Conservation (phyloP, 2,888 invertebrate genomes). For the Microchrysa polita region DNA sequence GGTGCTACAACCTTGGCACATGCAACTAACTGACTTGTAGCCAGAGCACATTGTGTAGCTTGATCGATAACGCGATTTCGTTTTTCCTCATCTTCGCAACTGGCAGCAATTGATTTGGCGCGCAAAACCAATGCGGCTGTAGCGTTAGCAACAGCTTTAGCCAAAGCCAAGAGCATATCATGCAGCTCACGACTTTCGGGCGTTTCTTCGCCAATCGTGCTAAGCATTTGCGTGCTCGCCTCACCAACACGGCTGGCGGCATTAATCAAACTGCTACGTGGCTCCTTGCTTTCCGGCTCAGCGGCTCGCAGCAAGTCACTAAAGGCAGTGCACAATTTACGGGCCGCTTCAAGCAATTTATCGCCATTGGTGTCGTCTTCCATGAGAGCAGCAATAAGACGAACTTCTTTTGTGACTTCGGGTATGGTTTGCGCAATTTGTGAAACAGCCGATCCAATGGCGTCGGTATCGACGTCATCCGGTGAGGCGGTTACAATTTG, state of each 20-base stretch:
- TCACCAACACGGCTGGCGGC: slow-evolving; percentile 98
- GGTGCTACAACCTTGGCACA: slow-evolving; percentile 95
- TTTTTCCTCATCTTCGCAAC: slow-evolving; percentile 73
- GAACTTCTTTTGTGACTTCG: slow-evolving; percentile 86
- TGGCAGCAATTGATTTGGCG: slow-evolving; percentile 95
- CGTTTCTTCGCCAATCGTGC: slow-evolving; percentile 93
- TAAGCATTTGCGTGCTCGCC: slow-evolving; percentile 91
- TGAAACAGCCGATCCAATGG: slow-evolving; percentile 96
- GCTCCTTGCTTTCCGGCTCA: slow-evolving; percentile 93
- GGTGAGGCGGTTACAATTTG: slow-evolving; percentile 93
- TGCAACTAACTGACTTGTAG: slow-evolving; percentile 97
- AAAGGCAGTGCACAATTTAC: slow-evolving; percentile 91
- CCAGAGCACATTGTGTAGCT: slow-evolving; percentile 95
- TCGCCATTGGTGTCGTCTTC: slow-evolving; percentile 87
- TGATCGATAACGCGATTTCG: slow-evolving; percentile 83
- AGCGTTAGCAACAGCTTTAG: slow-evolving; percentile 97
- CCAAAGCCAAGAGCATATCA: slow-evolving; percentile 91
- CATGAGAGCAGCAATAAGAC: slow-evolving; percentile 91
- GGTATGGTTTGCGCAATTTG: slow-evolving; percentile 97
- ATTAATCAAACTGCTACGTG: slow-evolving; percentile 90
- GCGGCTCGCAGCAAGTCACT: slow-evolving; percentile 94
- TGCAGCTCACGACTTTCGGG: slow-evolving; percentile 83
- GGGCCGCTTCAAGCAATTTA: slow-evolving; percentile 88
- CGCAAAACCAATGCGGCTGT: slow-evolving; percentile 95
- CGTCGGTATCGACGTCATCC: slow-evolving; percentile 93